Conservation (phyloP, 2,888 invertebrate genomes). For the Drosophila diplacantha region DNA sequence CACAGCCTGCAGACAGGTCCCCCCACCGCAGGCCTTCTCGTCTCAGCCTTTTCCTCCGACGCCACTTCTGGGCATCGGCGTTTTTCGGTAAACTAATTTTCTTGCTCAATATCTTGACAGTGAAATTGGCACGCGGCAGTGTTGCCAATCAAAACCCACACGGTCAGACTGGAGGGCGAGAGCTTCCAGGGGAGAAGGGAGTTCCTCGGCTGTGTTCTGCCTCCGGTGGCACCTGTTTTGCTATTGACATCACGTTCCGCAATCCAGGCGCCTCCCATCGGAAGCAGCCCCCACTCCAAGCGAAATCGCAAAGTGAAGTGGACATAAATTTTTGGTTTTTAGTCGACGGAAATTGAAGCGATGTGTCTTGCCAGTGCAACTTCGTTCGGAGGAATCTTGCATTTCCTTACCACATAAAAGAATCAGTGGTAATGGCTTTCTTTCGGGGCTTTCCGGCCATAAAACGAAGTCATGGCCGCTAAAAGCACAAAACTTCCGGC, state of each 20-base stretch:
- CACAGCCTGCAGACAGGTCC: constrained; percentile 57
- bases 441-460: constrained; percentile 25
- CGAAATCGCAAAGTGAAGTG: constrained; percentile 44
- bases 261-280: constrained; percentile 32
- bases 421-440: constrained; percentile 42
- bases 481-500: constrained; percentile 71
- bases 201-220: constrained; percentile 38
- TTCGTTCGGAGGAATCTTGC: constrained; percentile 49
- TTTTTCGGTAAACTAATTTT: constrained; percentile 76
- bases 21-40: constrained; percentile 7
- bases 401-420: constrained; percentile 69
- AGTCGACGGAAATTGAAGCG: constrained; percentile 66
- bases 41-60: constrained; percentile 1
- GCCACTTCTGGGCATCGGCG: constrained; percentile 32
- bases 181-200: constrained; percentile 32
- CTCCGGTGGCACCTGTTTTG: constrained; percentile 57
- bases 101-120: constrained; percentile 75
- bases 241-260: constrained; percentile 66
- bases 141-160: constrained; percentile 62
- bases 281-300: constrained; percentile 14
- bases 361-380: constrained; percentile 40
- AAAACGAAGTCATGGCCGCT: constrained; percentile 60
- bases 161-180: constrained; percentile 21
- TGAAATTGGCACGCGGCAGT: constrained; percentile 74
- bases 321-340: constrained; percentile 63